A percentile compares a stretch with the other conserved stretches of the same genome.
Conservation (phyloP, 1,140 invertebrate species). For the Delia radicum region DNA sequence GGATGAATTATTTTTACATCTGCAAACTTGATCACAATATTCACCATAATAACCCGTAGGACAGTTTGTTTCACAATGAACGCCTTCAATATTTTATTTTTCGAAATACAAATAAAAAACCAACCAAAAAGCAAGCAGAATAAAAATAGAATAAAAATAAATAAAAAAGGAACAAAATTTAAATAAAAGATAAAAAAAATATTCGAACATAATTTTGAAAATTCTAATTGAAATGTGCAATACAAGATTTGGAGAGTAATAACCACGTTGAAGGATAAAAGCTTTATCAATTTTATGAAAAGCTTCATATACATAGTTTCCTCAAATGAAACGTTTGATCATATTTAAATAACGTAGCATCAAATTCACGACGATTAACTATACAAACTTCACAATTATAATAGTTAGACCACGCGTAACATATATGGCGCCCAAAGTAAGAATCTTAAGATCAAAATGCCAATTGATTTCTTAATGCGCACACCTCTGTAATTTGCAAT, state of each 20-base stretch:
- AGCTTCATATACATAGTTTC: too few relatives aligned
- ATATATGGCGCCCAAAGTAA: too few relatives aligned
- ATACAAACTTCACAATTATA: too few relatives aligned
- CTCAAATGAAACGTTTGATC: too few relatives aligned
- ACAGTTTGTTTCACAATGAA: constrained; percentile 83
- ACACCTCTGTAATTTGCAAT: too few relatives aligned
- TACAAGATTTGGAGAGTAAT: neutral
- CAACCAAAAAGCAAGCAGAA: constrained; percentile 26
- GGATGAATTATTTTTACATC: constrained; percentile 83
- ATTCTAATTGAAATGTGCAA: neutral
- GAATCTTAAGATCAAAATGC: too few relatives aligned
- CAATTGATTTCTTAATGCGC: too few relatives aligned
- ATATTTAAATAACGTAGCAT: too few relatives aligned
- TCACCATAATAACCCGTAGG: constrained; percentile 74
- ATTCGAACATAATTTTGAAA: neutral
- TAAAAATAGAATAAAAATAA: neutral
- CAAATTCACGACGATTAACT: too few relatives aligned
- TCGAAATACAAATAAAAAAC: constrained; percentile 29
- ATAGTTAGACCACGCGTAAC: too few relatives aligned
- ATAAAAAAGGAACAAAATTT: neutral
- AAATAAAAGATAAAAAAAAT: neutral
- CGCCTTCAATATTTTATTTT: constrained; percentile 58
- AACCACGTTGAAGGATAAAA: too few relatives aligned
- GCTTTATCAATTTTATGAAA: too few relatives aligned
- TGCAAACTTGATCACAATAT: constrained; percentile 74